phyloP scores from a whole-genome alignment of 2,888 invertebrate genomes.

The Romanomermis culicivorax region DNA sequence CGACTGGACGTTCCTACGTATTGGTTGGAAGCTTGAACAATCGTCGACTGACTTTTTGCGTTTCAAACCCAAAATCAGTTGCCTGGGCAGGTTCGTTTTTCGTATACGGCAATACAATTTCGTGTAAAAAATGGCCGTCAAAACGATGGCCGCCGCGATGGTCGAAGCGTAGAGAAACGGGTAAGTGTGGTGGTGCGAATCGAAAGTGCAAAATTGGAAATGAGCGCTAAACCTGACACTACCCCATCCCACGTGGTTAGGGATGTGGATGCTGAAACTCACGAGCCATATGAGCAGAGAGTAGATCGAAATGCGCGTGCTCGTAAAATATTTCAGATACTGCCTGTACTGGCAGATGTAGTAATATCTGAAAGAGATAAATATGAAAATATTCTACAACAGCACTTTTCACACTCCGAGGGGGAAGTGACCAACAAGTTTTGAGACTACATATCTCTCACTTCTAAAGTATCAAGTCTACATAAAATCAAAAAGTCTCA shows the following conservation, averaged over 20 bases:
- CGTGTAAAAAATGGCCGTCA: background rate
- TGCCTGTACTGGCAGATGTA: background rate
- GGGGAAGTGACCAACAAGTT: no score
- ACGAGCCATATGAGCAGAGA: background rate
- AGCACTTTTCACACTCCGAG: no score
- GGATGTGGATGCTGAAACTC: background rate
- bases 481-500: no score
- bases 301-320: background rate
- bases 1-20: no score
- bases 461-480: no score
- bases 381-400: no score
- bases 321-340: background rate
- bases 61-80: background rate
- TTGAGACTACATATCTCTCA: no score
- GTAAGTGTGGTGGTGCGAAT: background rate
- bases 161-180: background rate
- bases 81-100: background rate
- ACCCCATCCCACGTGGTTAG: constrained; percentile 6
- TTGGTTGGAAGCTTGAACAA: no score
- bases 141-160: background rate
- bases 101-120: background rate
- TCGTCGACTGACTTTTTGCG: no score
- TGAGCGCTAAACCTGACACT: background rate
- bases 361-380: constrained; percentile 2
- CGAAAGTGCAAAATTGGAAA: constrained; percentile 3